Conservation (phyloP, 2,888 invertebrate species). For the Nebria brevicollis region DNA sequence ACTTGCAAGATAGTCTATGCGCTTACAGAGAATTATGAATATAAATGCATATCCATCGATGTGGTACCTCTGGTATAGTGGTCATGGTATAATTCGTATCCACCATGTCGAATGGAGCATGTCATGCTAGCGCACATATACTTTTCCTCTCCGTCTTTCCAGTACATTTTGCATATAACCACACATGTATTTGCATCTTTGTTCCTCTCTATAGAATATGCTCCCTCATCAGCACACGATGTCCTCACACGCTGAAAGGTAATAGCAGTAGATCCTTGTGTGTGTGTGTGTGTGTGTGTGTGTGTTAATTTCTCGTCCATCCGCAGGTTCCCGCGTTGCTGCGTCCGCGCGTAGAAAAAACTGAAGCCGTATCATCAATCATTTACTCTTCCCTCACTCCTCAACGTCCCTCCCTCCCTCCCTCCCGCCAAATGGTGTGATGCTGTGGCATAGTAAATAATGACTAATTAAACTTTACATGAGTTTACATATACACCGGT, state of each 20-base stretch:
- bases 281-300: constrained; percentile 20
- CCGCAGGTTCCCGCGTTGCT: constrained; percentile 40
- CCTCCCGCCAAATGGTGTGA: constrained; percentile 19
- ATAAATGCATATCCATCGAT: background rate
- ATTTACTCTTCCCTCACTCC: constrained; percentile 18
- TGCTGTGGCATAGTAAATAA: constrained; percentile 45
- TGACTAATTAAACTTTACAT: constrained; percentile 54
- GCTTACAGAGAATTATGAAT: background rate
- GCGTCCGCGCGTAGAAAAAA: constrained; percentile 33
- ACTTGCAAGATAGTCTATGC: no score
- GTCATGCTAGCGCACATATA: constrained; percentile 53
- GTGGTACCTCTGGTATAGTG: constrained; percentile 25
- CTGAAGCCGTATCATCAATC: constrained; percentile 41
- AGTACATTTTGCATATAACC: constrained; percentile 3
- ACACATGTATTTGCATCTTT: constrained; percentile 13
- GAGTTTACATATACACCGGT: constrained; percentile 50
- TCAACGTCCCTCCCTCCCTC: background rate
- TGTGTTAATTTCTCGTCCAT: constrained; percentile 41
- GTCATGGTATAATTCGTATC: constrained; percentile 59
- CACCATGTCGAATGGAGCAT: constrained; percentile 59
- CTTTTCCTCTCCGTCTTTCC: constrained; percentile 22
- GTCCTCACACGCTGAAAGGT: constrained; percentile 39
- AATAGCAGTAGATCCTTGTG: constrained; percentile 25
- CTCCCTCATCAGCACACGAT: constrained; percentile 46
- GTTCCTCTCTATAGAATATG: background rate